Base-by-base conservation (phyloP, 2,888 invertebrate genomes). In the Hipparchia semele region DNA sequence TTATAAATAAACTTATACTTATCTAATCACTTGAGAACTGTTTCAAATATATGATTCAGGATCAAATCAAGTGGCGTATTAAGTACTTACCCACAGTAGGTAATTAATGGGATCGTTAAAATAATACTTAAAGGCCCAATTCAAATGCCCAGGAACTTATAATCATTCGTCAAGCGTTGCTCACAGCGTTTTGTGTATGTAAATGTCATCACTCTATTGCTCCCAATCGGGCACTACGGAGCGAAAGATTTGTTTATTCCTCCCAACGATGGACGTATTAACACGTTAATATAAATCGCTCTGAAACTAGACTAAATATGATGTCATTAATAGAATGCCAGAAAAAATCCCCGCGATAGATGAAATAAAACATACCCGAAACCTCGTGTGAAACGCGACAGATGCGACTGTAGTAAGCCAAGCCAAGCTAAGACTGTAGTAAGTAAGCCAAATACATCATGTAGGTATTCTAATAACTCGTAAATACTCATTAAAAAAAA, bases 231-330 rank as follows among this genome's bases (percentile, higher is more conserved):
- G 51, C 46, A 56, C 67, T 71, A 46, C 23, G 68, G 13, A 13
- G 58, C 59, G 59, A 71, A 71, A 23, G 54, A 69, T 71, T 61
- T 65, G 68, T 62, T 69, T 72, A 67, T 53, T 39, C 39, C 60
- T 69, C 56, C 59, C 6, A 66, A 60, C 80, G 83, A 82, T 77
- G 76, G 80, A 81, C 76, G 77, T 80, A 80, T 78, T 81, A 81
- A 82, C 79, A 74, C 76, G 58, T 58, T 71, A 71, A 71, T 65
- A 65, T 49, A 59, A 53, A 61, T 68, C 51, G 68, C 72, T 62
- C 51, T 62, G 10, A 72, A 54, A 54, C 56, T 49, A 83, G 87
- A 86, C 88, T 87, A 87, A 90, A 86, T 84, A 87, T 80, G 82
- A 83, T 81, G 85, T 86, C 86, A 87, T 87, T 84, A 84, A 79